Evolutionary conservation across 1,140 invertebrate species (phyloP), one percentile per base, ranked within the genome.

Genomic region (Pseudomyrmex concolor): DNA sequence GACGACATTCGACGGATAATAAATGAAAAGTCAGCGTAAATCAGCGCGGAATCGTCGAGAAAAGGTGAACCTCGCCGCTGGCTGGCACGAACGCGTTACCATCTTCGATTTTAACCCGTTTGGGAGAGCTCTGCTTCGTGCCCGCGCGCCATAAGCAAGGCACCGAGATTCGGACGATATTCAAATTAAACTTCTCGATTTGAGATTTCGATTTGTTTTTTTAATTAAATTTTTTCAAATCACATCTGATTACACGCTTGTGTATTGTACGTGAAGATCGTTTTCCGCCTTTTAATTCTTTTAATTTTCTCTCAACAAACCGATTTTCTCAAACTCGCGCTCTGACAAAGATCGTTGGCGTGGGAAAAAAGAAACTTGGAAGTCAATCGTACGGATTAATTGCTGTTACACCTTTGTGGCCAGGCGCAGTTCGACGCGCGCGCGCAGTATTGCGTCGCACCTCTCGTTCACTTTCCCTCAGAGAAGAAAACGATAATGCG

Each of bases 381-480:
- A 22, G 43, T 66, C 57, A 77, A 83, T 72, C 13, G 51, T 34
- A 34, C 54, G 15, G 25, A 72, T 87, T 73, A 87, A 87, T 84
- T 80, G 25, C 13, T 45, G 25, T 74, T 74, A 54, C 48, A 72
- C 71, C 43, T 67, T 17, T 19, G 66, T 60, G 9, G 34, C 64
- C 34, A 34, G 60, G 45, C 68, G 63, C 59, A 17, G 74, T 15
- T 19, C 13, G 45, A 17, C 55, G 50, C 5, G 12, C 64, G 13
- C 57, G 60, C 77, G 63, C 66, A 22, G 17, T 82, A 81, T 83
- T 82, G 60, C 71, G 50, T 77, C 60, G 70, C 70, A 64, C 45
- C 64, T 78, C 54, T 78, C 54, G 78, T 89, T 87, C 83, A 89
- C 88, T 89, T 89, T 89, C 88, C 87, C 88, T 85, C 78, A n/a